Conservation (phyloP, 2,888 invertebrate genomes). For the Plusia festucae region DNA sequence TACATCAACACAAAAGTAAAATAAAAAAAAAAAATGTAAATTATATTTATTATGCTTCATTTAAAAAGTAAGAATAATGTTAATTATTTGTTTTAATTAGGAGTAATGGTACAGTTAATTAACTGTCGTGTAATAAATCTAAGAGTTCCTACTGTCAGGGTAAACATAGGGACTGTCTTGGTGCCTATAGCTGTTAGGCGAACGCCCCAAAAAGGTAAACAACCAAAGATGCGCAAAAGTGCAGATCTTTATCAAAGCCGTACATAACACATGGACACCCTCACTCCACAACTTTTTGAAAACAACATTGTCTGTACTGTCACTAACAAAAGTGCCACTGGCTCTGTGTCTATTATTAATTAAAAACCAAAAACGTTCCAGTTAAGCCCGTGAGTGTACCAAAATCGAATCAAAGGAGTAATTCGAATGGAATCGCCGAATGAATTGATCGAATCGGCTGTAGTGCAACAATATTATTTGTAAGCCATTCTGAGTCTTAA, state of each 20-base stretch:
- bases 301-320: slow-evolving; percentile 57
- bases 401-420: slow-evolving; percentile 82
- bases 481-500: slow-evolving; percentile 35
- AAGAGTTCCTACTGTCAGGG: too few relatives aligned
- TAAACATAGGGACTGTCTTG: too few relatives aligned
- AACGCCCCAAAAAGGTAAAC: too few relatives aligned
- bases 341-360: slow-evolving; percentile 80
- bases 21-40: too few relatives aligned
- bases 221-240: too few relatives aligned
- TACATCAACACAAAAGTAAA: too few relatives aligned
- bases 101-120: too few relatives aligned
- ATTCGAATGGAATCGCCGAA: slow-evolving; percentile 79
- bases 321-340: slow-evolving; percentile 66
- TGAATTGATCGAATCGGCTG: slow-evolving; percentile 64
- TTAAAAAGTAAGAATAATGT: too few relatives aligned
- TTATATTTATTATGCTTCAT: too few relatives aligned
- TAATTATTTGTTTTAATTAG: too few relatives aligned
- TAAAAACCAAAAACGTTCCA: slow-evolving; percentile 80
- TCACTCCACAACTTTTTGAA: slow-evolving; percentile 68
- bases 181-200: too few relatives aligned
- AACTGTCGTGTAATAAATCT: too few relatives aligned
- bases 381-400: slow-evolving; percentile 76
- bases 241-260: neutral
- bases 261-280: slow-evolving; percentile 38
- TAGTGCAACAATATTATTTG: slow-evolving; percentile 32